Conservation (phyloP, 2,888 invertebrate species). For the Dryomyza anilis region DNA sequence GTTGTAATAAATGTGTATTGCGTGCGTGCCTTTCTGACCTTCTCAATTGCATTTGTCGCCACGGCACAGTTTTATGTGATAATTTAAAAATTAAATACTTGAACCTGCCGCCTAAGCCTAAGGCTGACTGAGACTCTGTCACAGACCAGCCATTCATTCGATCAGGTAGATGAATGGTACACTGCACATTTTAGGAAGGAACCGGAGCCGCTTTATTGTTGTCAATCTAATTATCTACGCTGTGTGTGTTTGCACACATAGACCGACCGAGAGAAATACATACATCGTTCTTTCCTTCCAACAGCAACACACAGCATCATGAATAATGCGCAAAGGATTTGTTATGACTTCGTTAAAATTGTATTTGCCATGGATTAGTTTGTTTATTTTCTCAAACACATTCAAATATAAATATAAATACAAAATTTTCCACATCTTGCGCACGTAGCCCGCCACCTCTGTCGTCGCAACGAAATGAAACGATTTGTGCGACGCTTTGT, state of each 20-base stretch:
- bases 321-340: conserved; percentile 25
- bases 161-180: too few species aligned
- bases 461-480: too few species aligned
- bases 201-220: too few species aligned
- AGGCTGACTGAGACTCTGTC: too few species aligned
- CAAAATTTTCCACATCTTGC: conserved; percentile 9
- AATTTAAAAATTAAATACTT: conserved; percentile 2
- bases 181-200: too few species aligned
- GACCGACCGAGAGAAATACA: background rate
- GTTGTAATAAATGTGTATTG: background rate
- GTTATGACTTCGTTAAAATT: conserved; percentile 30
- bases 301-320: conserved; percentile 19
- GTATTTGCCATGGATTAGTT: conserved; percentile 27
- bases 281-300: background rate
- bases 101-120: background rate
- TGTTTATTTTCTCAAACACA: background rate
- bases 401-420: conserved; percentile 1
- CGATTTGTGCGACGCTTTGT: too few species aligned
- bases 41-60: conserved; percentile 29
- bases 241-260: conserved; percentile 17
- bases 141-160: too few species aligned
- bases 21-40: conserved; percentile 15
- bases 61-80: conserved; percentile 10
- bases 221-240: conserved; percentile 28
- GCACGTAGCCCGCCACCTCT: background rate